phyloP scores from a whole-genome alignment of 2,888 invertebrate species.

The Neoaliturus tenellus region DNA sequence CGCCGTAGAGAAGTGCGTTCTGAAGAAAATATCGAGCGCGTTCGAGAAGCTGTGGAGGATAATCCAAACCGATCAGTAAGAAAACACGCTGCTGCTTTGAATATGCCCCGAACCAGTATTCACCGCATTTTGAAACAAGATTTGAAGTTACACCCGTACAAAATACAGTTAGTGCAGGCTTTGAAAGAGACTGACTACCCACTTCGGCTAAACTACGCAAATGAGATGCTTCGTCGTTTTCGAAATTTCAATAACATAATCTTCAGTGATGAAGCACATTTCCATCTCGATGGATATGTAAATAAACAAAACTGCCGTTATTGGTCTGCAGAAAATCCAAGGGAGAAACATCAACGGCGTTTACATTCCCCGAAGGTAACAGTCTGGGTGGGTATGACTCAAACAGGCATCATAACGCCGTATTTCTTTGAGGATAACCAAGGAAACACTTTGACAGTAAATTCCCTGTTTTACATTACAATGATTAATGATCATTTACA shows the following conservation, averaged over 20 bases:
- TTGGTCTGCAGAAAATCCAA: conserved; percentile 19
- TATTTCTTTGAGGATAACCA: conserved; percentile 32
- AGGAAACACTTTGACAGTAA: conserved; percentile 9
- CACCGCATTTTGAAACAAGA: conserved; percentile 10
- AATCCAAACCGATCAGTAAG: background rate
- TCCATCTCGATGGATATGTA: conserved; percentile 3
- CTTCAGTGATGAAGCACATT: conserved; percentile 27
- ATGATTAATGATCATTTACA: conserved; percentile 26
- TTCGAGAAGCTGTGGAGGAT: conserved; percentile 3
- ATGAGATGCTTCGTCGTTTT: background rate
- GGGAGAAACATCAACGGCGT: background rate
- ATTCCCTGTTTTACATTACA: background rate
- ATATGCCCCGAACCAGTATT: conserved; percentile 5
- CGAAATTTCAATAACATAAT: background rate
- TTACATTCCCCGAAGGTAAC: conserved; percentile 19
- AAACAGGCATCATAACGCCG: background rate
- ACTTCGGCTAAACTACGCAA: background rate
- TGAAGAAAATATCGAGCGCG: conserved; percentile 13
- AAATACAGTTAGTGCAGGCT: conserved; percentile 25
- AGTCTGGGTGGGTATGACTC: conserved; percentile 13
- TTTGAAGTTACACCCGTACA: conserved; percentile 36
- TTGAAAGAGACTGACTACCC: background rate
- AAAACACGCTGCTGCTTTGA: background rate
- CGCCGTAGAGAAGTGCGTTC: background rate
- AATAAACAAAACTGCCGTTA: conserved; percentile 5